A percentile compares a stretch with the other conserved stretches of the same genome.
phyloP scores from a whole-genome alignment of 2,888 invertebrate genomes.

The Ennomos fuscantarius region DNA sequence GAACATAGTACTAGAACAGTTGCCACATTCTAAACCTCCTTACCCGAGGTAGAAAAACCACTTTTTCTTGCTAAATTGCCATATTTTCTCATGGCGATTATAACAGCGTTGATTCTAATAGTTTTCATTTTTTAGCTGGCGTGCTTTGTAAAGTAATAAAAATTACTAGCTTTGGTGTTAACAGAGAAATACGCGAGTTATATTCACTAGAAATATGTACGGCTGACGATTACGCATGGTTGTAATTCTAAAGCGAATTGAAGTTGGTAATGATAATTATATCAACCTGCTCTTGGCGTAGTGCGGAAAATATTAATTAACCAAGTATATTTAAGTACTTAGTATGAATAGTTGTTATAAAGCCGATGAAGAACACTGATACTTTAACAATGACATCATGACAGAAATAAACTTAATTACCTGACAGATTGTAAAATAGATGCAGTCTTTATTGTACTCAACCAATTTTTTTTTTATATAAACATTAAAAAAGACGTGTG shows the following conservation, averaged over 20 bases:
- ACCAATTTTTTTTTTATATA: too few relatives aligned
- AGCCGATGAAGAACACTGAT: too few relatives aligned
- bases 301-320: too few relatives aligned
- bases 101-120: constrained; percentile 38
- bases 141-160: constrained; percentile 32
- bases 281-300: background rate
- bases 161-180: constrained; percentile 32
- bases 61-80: constrained; percentile 33
- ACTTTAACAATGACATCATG: too few relatives aligned
- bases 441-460: too few relatives aligned
- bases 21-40: constrained; percentile 31
- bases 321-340: too few relatives aligned
- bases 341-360: too few relatives aligned
- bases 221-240: constrained; percentile 5
- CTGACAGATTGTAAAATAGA: too few relatives aligned
- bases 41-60: constrained; percentile 20
- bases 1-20: constrained; percentile 54
- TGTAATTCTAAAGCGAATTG: constrained; percentile 2
- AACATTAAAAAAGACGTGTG: too few relatives aligned
- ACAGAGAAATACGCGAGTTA: constrained; percentile 20
- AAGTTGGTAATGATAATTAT: constrained; percentile 1
- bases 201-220: constrained; percentile 14
- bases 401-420: too few relatives aligned
- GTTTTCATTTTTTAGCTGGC: constrained; percentile 27
- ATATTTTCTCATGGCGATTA: constrained; percentile 40